Conservation (phyloP, 2,888 invertebrate genomes). For the Aporophyla lueneburgensis region DNA sequence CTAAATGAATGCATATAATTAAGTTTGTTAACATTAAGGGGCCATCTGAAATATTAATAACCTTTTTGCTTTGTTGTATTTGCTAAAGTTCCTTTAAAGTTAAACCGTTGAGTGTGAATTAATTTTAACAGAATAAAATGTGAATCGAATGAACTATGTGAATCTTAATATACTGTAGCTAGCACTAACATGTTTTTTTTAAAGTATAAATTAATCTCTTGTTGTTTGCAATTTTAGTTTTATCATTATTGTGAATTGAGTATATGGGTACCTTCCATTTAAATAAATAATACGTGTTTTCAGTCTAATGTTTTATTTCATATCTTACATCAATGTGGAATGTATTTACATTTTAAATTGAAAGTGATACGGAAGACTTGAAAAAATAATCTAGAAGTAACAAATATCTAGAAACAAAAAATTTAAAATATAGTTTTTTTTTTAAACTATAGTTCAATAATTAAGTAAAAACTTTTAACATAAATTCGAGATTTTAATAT, state of each 20-base stretch:
- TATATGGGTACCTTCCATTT: conserved; percentile 71
- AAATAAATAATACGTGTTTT: conserved; percentile 70
- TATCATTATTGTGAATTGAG: conserved; percentile 47
- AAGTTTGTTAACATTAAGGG: not conserved
- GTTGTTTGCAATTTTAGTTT: conserved; percentile 22
- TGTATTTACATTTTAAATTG: conserved; percentile 62
- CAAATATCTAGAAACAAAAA: conserved; percentile 27
- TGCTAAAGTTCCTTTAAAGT: not conserved
- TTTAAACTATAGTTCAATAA: conserved; percentile 6
- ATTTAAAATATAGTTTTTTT: conserved; percentile 22
- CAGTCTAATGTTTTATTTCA: conserved; percentile 70
- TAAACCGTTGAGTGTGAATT: conserved; percentile 4
- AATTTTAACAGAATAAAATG: not conserved
- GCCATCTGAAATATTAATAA: not conserved
- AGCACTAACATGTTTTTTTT: not conserved
- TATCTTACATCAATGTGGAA: conserved; percentile 59
- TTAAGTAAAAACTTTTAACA: conserved; percentile 33
- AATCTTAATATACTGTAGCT: not conserved
- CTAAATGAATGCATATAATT: not conserved
- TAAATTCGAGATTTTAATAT: conserved; percentile 39
- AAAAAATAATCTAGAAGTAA: conserved; percentile 16
- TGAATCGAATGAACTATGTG: not conserved
- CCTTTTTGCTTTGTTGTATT: not conserved
- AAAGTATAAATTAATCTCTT: not conserved
- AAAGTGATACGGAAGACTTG: conserved; percentile 26